Percentiles rank a stretch among this genome's conserved stretches.
phyloP scores from a whole-genome alignment of 2,888 invertebrate genomes.

The Reticulitermes lucifugus region DNA sequence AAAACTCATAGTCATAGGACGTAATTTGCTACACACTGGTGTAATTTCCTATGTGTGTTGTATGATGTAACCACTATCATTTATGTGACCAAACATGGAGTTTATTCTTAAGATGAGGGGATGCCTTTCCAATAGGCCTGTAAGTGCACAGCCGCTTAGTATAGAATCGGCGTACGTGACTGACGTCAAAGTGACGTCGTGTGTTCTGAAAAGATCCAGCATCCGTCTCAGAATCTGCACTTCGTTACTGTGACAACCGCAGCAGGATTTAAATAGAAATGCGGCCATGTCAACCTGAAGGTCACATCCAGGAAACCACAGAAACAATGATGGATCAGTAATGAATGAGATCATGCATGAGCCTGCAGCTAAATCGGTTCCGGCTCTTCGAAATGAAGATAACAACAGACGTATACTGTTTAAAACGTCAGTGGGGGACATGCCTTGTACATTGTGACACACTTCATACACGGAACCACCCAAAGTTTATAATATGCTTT shows the following conservation, averaged over 20 bases:
- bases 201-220: neutral
- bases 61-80: neutral
- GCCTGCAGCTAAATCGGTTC: neutral
- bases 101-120: neutral
- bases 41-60: neutral
- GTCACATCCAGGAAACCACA: constrained; percentile 31
- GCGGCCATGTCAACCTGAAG: constrained; percentile 5
- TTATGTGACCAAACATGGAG: neutral
- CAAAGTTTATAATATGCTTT: neutral
- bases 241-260: neutral
- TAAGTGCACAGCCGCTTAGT: constrained; percentile 6
- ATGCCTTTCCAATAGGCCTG: neutral
- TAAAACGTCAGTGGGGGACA: no score
- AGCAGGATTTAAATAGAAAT: constrained; percentile 9
- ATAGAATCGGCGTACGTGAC: constrained; percentile 37
- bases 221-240: neutral
- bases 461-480: neutral
- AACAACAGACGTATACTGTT: no score
- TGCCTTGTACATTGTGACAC: neutral
- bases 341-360: neutral
- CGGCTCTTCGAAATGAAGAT: no score
- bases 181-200: constrained; percentile 30
- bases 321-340: neutral
- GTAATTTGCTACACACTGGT: neutral
- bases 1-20: no score